Percentiles rank a stretch among this genome's conserved stretches.
These are phyloP conservation scores for Drosophila borealis DNA, from an alignment of 2,888 invertebrate genomes.

Conservation along the genomic window DNA sequence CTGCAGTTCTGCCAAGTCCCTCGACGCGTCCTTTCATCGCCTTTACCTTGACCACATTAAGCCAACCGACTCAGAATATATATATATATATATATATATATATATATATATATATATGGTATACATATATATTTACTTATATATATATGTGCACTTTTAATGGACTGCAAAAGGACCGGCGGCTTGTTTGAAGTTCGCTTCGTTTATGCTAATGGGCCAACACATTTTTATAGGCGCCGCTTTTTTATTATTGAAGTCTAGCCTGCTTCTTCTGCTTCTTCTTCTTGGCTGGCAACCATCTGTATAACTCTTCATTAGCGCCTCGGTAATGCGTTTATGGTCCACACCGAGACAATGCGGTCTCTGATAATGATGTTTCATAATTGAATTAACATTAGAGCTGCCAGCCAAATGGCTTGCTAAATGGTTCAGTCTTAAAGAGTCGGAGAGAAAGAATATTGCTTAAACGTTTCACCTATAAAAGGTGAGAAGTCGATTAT, in stretches of 20 bases:
- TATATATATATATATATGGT: background rate
- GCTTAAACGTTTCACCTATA: too few relatives aligned
- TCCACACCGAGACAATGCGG: slow-evolving; percentile 46
- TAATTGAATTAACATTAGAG: slow-evolving; percentile 70
- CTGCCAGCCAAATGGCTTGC: slow-evolving; percentile 16
- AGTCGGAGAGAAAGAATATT: too few relatives aligned
- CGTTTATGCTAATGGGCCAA: slow-evolving; percentile 72
- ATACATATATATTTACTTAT: background rate
- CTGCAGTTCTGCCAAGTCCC: slow-evolving; percentile 43
- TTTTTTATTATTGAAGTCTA: slow-evolving; percentile 68
- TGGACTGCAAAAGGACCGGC: slow-evolving; percentile 61
- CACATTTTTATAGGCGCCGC: slow-evolving; percentile 58
- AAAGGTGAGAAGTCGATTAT: too few relatives aligned
- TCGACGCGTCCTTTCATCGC: slow-evolving; percentile 10
- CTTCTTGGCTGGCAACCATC: slow-evolving; percentile 40
- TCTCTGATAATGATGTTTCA: slow-evolving; percentile 66
- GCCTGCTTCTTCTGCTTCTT: slow-evolving; percentile 23
- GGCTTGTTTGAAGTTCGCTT: slow-evolving; percentile 48
- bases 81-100: background rate
- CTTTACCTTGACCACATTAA: slow-evolving; percentile 61
- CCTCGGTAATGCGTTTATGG: slow-evolving; percentile 67
- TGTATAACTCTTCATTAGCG: slow-evolving; percentile 76
- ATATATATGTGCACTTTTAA: slow-evolving; percentile 64
- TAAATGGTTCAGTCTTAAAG: slow-evolving; percentile 7
- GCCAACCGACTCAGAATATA: background rate